These are phyloP conservation scores for Chloropsis cyanopogon DNA, from an alignment of 2,113 vertebrate genomes.

Conservation along the genomic window DNA sequence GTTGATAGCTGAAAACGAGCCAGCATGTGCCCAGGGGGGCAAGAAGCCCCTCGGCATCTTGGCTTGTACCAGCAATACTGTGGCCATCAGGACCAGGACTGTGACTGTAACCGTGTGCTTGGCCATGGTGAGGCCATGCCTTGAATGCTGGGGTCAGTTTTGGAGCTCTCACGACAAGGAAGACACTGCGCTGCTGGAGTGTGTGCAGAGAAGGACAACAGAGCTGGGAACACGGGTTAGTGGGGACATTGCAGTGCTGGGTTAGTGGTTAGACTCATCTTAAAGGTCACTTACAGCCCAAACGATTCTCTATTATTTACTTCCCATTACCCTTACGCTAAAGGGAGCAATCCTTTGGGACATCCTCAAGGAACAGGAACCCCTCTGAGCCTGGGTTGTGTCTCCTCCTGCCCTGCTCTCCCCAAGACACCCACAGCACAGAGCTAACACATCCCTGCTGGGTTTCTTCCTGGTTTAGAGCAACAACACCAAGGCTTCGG, in stretches of 20 bases:
- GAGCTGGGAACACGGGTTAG: background rate
- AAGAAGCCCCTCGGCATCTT: background rate
- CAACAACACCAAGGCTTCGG: background rate
- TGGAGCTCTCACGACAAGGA: background rate
- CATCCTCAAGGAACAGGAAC: background rate
- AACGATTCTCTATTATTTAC: fast-evolving
- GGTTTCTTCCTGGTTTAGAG: background rate
- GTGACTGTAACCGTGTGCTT: background rate
- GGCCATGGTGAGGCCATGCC: background rate
- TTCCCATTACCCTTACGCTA: background rate
- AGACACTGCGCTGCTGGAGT: background rate
- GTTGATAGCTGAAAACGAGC: background rate
- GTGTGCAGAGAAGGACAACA: background rate
- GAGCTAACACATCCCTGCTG: background rate
- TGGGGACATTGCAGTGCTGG: background rate
- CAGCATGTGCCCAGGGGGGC: background rate
- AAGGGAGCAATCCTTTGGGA: background rate
- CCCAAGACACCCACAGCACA: background rate
- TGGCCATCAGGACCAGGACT: background rate
- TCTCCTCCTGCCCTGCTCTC: background rate
- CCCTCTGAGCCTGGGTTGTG: background rate
- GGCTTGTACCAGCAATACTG: background rate
- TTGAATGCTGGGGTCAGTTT: background rate
- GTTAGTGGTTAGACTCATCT: background rate
- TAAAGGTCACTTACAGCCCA: background rate